These are phyloP conservation scores for sheep (Ovis aries) DNA, from an alignment of 2,113 vertebrate species.

Conservation along the genomic window DNA sequence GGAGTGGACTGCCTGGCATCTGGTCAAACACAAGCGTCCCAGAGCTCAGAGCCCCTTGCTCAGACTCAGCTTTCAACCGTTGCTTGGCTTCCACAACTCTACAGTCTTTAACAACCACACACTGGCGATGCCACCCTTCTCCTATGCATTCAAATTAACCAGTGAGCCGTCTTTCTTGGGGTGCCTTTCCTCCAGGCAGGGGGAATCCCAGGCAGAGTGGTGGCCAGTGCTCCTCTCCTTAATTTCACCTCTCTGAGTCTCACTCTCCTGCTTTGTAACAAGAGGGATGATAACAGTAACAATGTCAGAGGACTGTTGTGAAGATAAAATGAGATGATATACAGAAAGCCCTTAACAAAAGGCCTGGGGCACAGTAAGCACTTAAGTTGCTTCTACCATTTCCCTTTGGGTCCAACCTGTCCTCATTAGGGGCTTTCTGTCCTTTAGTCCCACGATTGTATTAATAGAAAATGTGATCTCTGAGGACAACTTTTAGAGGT, in stretches of 20 bases:
- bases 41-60: not conserved
- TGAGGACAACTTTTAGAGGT: not conserved
- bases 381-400: not conserved
- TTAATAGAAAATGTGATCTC: not conserved
- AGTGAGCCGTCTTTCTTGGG: not conserved
- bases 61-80: not conserved
- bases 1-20: not conserved
- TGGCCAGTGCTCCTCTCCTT: not conserved
- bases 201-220: not conserved
- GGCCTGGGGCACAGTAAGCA: not conserved
- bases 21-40: not conserved
- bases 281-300: not conserved
- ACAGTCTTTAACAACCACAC: not conserved
- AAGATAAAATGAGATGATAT: no score
- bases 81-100: not conserved
- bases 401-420: not conserved
- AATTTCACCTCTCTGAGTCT: not conserved
- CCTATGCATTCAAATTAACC: not conserved
- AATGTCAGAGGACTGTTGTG: not conserved
- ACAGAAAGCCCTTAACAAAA: fast-evolving
- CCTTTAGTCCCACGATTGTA: not conserved
- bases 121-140: fast-evolving
- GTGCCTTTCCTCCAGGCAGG: not conserved
- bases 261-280: not conserved
- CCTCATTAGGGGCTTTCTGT: not conserved